These are phyloP conservation scores for Morpho helenor DNA, from an alignment of 2,888 invertebrate species.

Conservation along the genomic window DNA sequence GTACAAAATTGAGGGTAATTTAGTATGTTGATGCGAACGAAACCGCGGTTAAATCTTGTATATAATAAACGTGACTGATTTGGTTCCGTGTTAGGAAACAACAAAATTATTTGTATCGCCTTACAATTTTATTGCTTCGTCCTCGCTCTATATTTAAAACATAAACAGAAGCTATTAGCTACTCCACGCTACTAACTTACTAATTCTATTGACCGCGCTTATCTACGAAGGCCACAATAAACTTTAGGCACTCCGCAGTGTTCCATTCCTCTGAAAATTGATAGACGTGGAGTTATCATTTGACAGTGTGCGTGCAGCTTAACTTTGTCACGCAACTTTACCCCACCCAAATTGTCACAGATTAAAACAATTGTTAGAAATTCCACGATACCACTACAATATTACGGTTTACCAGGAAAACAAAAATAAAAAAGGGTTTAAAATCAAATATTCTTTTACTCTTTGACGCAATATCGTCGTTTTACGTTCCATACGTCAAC, in stretches of 20 bases:
- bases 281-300: slow-evolving; percentile 77
- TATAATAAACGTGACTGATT: too few relatives aligned
- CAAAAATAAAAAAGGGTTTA: background rate
- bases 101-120: background rate
- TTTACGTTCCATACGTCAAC: slow-evolving; percentile 50
- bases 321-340: slow-evolving; percentile 59
- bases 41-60: too few relatives aligned
- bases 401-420: too few relatives aligned
- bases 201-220: slow-evolving; percentile 54
- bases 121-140: slow-evolving; percentile 9
- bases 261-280: slow-evolving; percentile 69
- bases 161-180: slow-evolving; percentile 37
- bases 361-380: background rate
- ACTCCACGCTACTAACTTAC: slow-evolving; percentile 40
- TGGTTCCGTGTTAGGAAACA: too few relatives aligned
- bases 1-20: too few relatives aligned
- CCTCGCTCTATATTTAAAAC: slow-evolving; percentile 9
- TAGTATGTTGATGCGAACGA: too few relatives aligned
- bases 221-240: slow-evolving; percentile 58
- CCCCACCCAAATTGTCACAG: slow-evolving; percentile 56
- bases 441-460: slow-evolving; percentile 4
- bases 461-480: slow-evolving; percentile 12
- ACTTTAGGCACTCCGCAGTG: slow-evolving; percentile 41
- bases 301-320: slow-evolving; percentile 68
- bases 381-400: too few relatives aligned